These are phyloP conservation scores for Nestor notabilis DNA, from an alignment of 2,113 vertebrate species.

Conservation along the genomic window DNA sequence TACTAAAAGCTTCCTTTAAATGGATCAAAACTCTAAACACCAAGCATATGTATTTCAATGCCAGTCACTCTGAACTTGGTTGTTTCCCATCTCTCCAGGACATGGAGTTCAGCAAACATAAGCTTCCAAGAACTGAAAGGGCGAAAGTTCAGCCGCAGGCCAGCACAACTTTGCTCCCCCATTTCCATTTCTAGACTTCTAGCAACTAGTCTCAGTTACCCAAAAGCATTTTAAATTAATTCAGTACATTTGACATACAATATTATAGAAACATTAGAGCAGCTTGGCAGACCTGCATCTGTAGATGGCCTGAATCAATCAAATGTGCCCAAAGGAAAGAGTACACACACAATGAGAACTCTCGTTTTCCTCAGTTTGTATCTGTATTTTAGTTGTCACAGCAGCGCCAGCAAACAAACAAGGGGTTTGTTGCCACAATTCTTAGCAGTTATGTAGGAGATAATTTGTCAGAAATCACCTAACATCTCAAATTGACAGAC, in stretches of 20 bases:
- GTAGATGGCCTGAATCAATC: background rate
- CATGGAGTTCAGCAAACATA: background rate
- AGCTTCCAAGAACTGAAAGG: background rate
- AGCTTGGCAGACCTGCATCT: background rate
- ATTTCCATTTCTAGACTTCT: background rate
- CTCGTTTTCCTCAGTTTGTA: background rate
- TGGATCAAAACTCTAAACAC: background rate
- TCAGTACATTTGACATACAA: fast-evolving
- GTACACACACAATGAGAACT: background rate
- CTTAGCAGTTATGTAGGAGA: background rate
- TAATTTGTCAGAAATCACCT: background rate
- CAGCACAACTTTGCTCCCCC: background rate
- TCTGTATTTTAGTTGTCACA: background rate
- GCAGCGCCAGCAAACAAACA: background rate
- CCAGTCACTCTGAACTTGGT: background rate
- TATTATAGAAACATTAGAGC: background rate
- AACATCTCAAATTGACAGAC: background rate
- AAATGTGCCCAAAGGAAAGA: background rate
- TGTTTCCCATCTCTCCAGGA: background rate
- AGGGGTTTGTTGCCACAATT: background rate
- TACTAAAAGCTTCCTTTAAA: background rate
- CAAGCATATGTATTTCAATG: background rate
- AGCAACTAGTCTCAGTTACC: background rate
- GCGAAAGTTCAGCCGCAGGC: background rate
- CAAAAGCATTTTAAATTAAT: background rate